Evolutionary conservation across 2,113 vertebrate genomes (phyloP), one percentile per base, ranked within the genome.

Genomic region (Platichthys flesus): DNA sequence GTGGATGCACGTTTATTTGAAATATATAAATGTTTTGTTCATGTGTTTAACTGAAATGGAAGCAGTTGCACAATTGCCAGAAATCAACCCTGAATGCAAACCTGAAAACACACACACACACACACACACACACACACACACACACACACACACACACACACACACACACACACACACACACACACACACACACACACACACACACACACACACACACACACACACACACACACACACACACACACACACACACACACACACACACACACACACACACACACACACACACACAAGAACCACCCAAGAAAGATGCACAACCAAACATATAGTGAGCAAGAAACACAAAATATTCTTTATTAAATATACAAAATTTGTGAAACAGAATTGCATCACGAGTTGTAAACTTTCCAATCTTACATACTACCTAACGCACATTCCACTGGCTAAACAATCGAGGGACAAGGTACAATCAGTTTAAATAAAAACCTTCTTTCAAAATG

Each of bases 281-380:
- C 24, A 24, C 24, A 24, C 24, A 24, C 24, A 24, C 24, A 24
- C 24, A 28, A 5, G 28, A 56, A 24, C 54, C 9, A 5, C 37
- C 18, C 75, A 84, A 85, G 5, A 74, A 83, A 85, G 54, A 76
- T 82, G 52, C 24, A 80, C 67, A 79, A 61, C 63, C 81, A 89
- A 85, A 72, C 76, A 81, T 90, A 89, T 35, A 63, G 90, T 90
- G 91, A 89, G 90, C 89, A 92, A 89, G 87, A 91, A 93, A 92
- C 90, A 91, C 88, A 91, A 93, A 92, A 93, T 90, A 90, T 75
- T 91, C 87, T 93, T 94, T 93, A 93, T 94, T 93, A 93, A 93
- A 93, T 91, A 93, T 93, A 93, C 87, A 94, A 94, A 93, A 94
- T 91, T 87, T 93, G 93, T 93, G 89, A 92, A 93, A 94, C 91